Conservation (phyloP, 2,797 vertebrate genomes). For the Cyclopterus lumpus region DNA sequence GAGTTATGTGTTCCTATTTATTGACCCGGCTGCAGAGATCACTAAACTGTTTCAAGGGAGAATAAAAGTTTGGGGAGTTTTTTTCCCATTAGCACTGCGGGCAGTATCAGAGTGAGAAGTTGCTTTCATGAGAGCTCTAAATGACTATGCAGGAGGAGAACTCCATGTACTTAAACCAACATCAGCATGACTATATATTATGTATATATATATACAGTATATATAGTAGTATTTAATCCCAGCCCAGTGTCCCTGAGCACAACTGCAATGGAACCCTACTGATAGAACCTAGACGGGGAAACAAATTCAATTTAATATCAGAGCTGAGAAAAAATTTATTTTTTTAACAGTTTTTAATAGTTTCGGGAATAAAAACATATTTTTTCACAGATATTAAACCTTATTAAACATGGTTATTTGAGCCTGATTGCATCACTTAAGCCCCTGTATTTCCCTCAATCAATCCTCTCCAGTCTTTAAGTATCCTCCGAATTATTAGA, state of each 20-base stretch:
- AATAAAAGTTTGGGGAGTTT: constrained; percentile 49
- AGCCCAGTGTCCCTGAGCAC: constrained; percentile 19
- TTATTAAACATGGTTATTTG: not conserved
- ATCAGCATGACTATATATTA: constrained; percentile 20
- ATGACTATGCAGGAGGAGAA: constrained; percentile 28
- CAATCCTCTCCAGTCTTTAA: not conserved
- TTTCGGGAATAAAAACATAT: not conserved
- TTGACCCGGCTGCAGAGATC: constrained; percentile 61
- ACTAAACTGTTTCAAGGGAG: constrained; percentile 64
- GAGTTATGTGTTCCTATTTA: constrained; percentile 69
- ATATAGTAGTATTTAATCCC: constrained; percentile 6
- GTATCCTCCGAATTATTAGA: not conserved
- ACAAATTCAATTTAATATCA: not conserved
- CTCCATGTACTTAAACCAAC: constrained; percentile 28
- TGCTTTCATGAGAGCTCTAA: constrained; percentile 50
- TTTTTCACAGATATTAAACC: not conserved
- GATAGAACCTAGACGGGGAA: not conserved
- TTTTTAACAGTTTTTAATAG: not conserved
- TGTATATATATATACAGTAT: too few relatives aligned
- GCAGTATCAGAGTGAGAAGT: constrained; percentile 47
- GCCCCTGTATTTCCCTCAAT: not conserved
- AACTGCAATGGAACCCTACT: not conserved
- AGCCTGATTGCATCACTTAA: not conserved
- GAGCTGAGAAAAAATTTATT: not conserved
- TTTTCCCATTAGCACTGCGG: constrained; percentile 50